A percentile compares a stretch with the other conserved stretches of the same genome.
Evolutionary conservation across 2,888 invertebrate genomes (phyloP).

Genomic region (Phortica okadai): DNA sequence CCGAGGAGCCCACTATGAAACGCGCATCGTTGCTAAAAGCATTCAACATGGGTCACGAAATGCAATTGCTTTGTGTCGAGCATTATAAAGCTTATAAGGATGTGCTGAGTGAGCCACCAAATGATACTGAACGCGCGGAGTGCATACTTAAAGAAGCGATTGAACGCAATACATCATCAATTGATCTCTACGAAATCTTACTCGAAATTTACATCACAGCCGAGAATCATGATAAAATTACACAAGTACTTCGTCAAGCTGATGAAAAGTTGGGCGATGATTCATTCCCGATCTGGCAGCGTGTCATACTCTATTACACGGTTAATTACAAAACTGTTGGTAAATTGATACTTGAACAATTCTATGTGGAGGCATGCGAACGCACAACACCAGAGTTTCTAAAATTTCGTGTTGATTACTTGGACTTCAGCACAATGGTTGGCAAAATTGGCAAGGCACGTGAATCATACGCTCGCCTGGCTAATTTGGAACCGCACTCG

Average conservation of each 20-base stretch:
- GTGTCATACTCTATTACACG: conserved; percentile 68
- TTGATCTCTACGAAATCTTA: conserved; percentile 78
- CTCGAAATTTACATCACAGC: conserved; percentile 76
- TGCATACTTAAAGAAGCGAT: conserved; percentile 76
- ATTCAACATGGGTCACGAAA: conserved; percentile 77
- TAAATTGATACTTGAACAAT: conserved; percentile 57
- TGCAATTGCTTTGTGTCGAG: conserved; percentile 77
- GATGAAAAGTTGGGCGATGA: conserved; percentile 55
- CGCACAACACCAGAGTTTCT: conserved; percentile 62
- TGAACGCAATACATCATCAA: conserved; percentile 71
- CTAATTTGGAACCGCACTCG: conserved; percentile 79
- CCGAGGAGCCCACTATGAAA: conserved; percentile 77
- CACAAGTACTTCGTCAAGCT: conserved; percentile 76
- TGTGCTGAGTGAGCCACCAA: conserved; percentile 58
- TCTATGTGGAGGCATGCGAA: conserved; percentile 65
- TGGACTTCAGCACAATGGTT: conserved; percentile 62
- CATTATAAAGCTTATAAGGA: conserved; percentile 78
- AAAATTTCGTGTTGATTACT: conserved; percentile 64
- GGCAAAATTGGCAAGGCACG: conserved; percentile 79
- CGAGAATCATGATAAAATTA: conserved; percentile 55
- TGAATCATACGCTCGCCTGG: conserved; percentile 80
- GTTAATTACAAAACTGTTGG: neutral
- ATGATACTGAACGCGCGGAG: conserved; percentile 52
- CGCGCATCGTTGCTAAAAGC: conserved; percentile 78
- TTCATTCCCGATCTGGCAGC: conserved; percentile 66